These are phyloP conservation scores for Leptodirus hochenwartii DNA, from an alignment of 2,888 invertebrate genomes.

Conservation along the genomic window DNA sequence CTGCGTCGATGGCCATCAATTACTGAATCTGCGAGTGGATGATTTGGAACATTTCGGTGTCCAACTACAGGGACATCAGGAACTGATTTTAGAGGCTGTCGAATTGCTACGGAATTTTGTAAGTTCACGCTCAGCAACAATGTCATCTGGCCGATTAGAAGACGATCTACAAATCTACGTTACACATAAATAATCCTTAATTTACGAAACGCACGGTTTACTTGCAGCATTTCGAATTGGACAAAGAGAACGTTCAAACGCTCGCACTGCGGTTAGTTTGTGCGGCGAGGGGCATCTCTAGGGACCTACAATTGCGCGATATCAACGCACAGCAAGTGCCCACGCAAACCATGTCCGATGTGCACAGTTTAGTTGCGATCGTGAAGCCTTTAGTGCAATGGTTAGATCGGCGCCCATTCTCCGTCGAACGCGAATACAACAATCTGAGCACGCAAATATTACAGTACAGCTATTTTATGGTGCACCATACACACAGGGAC, in stretches of 20 bases:
- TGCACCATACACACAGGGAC: conserved; percentile 79
- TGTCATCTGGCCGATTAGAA: too few relatives aligned
- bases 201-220: conserved; percentile 13
- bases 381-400: conserved; percentile 81
- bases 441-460: conserved; percentile 54
- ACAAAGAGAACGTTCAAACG: conserved; percentile 81
- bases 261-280: conserved; percentile 71
- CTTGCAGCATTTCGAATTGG: conserved; percentile 73
- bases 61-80: conserved; percentile 79
- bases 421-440: conserved; percentile 47
- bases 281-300: conserved; percentile 58
- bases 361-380: conserved; percentile 65
- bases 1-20: conserved; percentile 61
- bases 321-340: conserved; percentile 41
- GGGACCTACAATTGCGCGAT: conserved; percentile 41
- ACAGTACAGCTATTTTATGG: conserved; percentile 67
- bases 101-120: conserved; percentile 80
- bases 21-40: conserved; percentile 71
- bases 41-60: conserved; percentile 79
- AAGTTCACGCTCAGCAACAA: too few relatives aligned
- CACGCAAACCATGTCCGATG: conserved; percentile 67
- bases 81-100: conserved; percentile 80
- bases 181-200: conserved; percentile 3
- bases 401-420: conserved; percentile 68
- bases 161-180: conserved; percentile 4